These are phyloP conservation scores for Teleogryllus oceanicus DNA, from an alignment of 2,888 invertebrate genomes.

Conservation along the genomic window DNA sequence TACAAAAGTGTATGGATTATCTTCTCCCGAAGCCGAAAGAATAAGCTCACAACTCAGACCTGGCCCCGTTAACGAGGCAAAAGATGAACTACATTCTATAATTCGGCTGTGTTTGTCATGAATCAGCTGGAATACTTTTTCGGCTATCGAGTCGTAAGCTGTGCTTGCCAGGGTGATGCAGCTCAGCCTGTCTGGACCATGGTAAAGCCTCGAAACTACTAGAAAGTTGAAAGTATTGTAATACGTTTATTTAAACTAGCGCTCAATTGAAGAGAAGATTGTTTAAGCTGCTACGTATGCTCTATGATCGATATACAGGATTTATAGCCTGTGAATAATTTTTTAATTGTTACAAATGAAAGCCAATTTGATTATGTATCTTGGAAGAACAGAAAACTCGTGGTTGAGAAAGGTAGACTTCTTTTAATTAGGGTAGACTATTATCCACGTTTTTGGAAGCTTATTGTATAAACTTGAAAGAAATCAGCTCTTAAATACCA, in stretches of 20 bases:
- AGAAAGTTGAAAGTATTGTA: not conserved
- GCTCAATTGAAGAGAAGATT: no score
- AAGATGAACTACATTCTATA: constrained; percentile 40
- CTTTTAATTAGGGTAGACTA: no score
- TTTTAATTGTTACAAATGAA: not conserved
- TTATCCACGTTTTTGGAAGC: no score
- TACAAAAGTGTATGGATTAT: constrained; percentile 41
- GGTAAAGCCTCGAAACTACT: constrained; percentile 22
- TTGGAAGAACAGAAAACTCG: not conserved
- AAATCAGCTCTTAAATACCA: no score
- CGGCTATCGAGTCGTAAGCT: constrained; percentile 39
- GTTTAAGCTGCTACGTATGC: no score
- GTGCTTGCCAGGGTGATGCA: constrained; percentile 38
- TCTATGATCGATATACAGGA: no score
- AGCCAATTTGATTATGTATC: not conserved
- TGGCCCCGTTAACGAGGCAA: constrained; percentile 38
- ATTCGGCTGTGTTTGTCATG: constrained; percentile 40
- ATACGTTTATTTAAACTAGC: not conserved
- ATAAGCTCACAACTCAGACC: constrained; percentile 36
- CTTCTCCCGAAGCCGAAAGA: constrained; percentile 37
- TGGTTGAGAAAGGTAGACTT: no score
- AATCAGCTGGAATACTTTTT: constrained; percentile 41
- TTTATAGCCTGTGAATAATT: not conserved
- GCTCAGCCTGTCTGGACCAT: constrained; percentile 38
- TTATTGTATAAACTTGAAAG: no score